A percentile compares a stretch with the other conserved stretches of the same genome.
Conservation (phyloP, 2,888 invertebrate genomes). For the Drosophila multiciliata region DNA sequence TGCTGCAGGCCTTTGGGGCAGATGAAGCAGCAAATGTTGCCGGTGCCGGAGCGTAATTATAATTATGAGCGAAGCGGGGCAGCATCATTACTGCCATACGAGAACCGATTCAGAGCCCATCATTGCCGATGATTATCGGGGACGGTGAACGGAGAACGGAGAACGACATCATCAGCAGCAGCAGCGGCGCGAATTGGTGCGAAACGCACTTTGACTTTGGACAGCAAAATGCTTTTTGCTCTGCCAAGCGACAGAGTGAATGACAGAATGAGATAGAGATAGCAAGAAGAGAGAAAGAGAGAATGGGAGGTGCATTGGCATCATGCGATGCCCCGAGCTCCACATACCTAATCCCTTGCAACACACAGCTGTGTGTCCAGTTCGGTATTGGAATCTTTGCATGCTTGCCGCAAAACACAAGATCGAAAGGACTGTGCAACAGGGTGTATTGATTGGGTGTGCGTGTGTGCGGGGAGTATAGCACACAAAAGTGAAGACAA, state of each 20-base stretch:
- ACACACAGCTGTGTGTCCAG: slow-evolving; percentile 28
- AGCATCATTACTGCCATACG: slow-evolving; percentile 73
- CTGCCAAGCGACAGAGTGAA: slow-evolving; percentile 4
- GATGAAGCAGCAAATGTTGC: slow-evolving; percentile 4
- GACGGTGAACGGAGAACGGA: slow-evolving; percentile 17
- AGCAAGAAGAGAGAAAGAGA: slow-evolving; percentile 4
- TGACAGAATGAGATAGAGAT: neutral
- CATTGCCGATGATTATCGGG: slow-evolving; percentile 77
- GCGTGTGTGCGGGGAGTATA: slow-evolving; percentile 5
- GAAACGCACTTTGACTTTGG: slow-evolving; percentile 78
- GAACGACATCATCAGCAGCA: slow-evolving; percentile 70
- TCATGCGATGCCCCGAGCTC: slow-evolving; percentile 62
- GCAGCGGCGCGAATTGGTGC: slow-evolving; percentile 69
- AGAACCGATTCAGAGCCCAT: slow-evolving; percentile 62
- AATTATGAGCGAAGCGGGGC: slow-evolving; percentile 71
- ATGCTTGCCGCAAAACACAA: slow-evolving; percentile 29
- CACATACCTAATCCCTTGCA: slow-evolving; percentile 2
- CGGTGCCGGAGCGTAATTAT: slow-evolving; percentile 65
- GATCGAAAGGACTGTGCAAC: slow-evolving; percentile 4
- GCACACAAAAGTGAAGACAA: neutral
- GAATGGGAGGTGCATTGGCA: slow-evolving; percentile 44
- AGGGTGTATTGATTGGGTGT: slow-evolving; percentile 14
- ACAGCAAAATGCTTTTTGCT: slow-evolving; percentile 61
- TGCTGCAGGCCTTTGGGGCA: slow-evolving; percentile 8
- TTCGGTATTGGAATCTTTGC: slow-evolving; percentile 28